Percentiles rank a stretch among this genome's conserved stretches.
Evolutionary conservation across 1,140 invertebrate species (phyloP).

Genomic region (Manduca sexta): DNA sequence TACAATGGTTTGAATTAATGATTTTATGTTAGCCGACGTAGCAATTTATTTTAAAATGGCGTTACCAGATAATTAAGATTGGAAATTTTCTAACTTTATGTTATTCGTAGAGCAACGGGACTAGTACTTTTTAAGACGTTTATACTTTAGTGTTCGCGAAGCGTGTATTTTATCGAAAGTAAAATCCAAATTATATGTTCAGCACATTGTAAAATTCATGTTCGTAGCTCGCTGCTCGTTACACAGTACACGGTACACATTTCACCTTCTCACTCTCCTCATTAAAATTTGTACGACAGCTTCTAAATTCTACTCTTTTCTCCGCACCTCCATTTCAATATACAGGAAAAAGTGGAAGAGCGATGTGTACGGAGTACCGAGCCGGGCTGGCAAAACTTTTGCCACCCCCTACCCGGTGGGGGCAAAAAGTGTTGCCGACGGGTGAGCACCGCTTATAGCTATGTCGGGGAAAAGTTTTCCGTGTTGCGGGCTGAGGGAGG

Average conservation of each 20-base stretch:
- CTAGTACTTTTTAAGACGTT: too few relatives aligned
- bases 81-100: too few relatives aligned
- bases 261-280: constrained; percentile 65
- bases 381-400: constrained; percentile 67
- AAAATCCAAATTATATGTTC: too few relatives aligned
- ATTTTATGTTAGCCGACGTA: too few relatives aligned
- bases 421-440: constrained; percentile 71
- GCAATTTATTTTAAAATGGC: too few relatives aligned
- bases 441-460: constrained; percentile 65
- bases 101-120: too few relatives aligned
- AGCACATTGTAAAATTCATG: too few relatives aligned
- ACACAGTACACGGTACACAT: too few relatives aligned
- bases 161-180: too few relatives aligned
- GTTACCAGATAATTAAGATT: too few relatives aligned
- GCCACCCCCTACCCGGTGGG: constrained; percentile 55
- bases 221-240: constrained; percentile 21
- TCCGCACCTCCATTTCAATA: constrained; percentile 73
- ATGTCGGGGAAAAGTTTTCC: constrained; percentile 72
- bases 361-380: constrained; percentile 67
- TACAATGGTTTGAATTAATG: too few relatives aligned
- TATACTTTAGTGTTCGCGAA: too few relatives aligned
- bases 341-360: constrained; percentile 73
- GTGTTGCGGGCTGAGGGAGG: constrained; percentile 63
- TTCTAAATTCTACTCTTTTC: constrained; percentile 73
- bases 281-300: constrained; percentile 72